These are phyloP conservation scores for Alectura lathami DNA, from an alignment of 2,113 vertebrate species.

Conservation along the genomic window DNA sequence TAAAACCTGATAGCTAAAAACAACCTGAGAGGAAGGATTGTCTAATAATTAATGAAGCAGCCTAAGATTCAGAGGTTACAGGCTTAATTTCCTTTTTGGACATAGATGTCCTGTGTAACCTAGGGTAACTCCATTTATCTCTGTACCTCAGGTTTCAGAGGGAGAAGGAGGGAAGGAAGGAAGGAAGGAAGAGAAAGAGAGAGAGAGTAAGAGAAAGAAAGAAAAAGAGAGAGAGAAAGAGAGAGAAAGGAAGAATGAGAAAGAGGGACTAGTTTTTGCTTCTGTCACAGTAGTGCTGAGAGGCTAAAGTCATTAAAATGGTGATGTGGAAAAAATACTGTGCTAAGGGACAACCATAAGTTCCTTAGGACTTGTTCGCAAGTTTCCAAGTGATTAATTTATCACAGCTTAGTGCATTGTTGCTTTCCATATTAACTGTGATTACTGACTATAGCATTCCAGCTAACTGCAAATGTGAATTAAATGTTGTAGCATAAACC, in stretches of 20 bases:
- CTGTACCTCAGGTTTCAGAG: background rate
- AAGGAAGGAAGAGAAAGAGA: background rate
- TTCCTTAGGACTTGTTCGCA: constrained; percentile 34
- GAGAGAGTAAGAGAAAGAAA: too few species aligned
- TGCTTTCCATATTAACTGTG: background rate
- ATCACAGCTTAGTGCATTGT: constrained; percentile 14
- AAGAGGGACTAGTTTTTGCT: background rate
- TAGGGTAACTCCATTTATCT: background rate
- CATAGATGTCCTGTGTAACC: background rate
- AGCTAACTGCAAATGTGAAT: constrained; percentile 25
- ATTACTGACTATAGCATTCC: background rate
- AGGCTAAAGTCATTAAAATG: constrained; percentile 37
- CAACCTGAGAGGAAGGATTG: background rate
- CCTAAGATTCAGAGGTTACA: background rate
- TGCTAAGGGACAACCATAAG: background rate
- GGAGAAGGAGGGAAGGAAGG: background rate
- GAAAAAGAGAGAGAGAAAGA: background rate
- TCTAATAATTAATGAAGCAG: background rate
- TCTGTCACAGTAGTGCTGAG: constrained; percentile 2
- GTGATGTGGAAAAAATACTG: background rate
- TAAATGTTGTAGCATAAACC: background rate
- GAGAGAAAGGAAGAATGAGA: background rate
- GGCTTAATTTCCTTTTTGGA: background rate
- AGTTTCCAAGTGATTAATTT: constrained; percentile 60
- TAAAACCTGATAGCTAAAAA: background rate